Percentiles rank a stretch among this genome's conserved stretches.
Conservation (phyloP, 2,888 invertebrate genomes). For the Carcina quercana region DNA sequence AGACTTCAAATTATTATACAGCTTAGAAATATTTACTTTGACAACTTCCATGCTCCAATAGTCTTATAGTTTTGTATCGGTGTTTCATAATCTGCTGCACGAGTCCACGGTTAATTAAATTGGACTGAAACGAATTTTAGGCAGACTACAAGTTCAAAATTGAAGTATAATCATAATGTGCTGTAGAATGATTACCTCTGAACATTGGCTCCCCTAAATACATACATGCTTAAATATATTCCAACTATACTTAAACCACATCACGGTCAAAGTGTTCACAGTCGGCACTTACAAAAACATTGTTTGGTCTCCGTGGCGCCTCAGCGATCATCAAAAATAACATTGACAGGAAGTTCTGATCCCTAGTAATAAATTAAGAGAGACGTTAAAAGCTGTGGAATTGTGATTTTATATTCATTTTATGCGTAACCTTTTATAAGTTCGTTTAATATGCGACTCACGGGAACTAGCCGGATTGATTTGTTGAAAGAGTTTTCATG, state of each 20-base stretch:
- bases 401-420: slow-evolving; percentile 36
- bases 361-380: slow-evolving; percentile 41
- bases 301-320: slow-evolving; percentile 34
- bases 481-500: neutral
- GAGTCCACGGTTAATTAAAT: too few species aligned
- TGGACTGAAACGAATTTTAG: too few species aligned
- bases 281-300: slow-evolving; percentile 33
- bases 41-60: too few species aligned
- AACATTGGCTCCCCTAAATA: too few species aligned
- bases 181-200: too few species aligned
- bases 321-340: slow-evolving; percentile 41
- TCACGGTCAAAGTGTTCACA: slow-evolving; percentile 10
- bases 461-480: neutral
- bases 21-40: too few species aligned
- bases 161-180: too few species aligned
- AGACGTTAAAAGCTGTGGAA: slow-evolving; percentile 36
- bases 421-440: slow-evolving; percentile 17
- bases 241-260: slow-evolving; percentile 22
- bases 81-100: too few species aligned
- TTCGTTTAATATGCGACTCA: slow-evolving; percentile 9
- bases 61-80: too few species aligned
- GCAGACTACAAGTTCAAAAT: too few species aligned
- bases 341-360: slow-evolving; percentile 43
- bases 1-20: too few species aligned
- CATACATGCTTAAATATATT: too few species aligned